Evolutionary conservation across 1,140 invertebrate species (phyloP).

Genomic region (Vanessa tameamea): DNA sequence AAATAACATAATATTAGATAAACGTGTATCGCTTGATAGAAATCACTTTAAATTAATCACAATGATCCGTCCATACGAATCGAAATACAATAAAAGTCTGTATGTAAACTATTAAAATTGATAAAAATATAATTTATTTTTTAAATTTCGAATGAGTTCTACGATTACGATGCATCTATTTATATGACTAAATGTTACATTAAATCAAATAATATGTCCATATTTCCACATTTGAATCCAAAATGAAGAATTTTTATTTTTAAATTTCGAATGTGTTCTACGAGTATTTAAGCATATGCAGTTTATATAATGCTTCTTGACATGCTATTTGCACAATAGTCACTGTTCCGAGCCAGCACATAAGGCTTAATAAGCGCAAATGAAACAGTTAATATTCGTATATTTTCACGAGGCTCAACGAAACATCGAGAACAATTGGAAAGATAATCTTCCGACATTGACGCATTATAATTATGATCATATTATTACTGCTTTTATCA

Average conservation of each 20-base stretch:
- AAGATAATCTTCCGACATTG: conserved; percentile 29
- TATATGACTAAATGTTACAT: too few species aligned
- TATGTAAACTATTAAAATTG: too few species aligned
- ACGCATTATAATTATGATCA: conserved; percentile 4
- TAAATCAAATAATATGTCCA: too few species aligned
- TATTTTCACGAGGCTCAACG: conserved; percentile 24
- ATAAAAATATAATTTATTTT: neutral
- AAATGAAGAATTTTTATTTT: too few species aligned
- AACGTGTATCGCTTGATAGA: too few species aligned
- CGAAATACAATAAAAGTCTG: too few species aligned
- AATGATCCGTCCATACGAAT: too few species aligned
- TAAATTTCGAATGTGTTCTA: too few species aligned
- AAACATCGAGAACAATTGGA: conserved; percentile 14
- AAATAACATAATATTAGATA: neutral
- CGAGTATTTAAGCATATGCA: neutral
- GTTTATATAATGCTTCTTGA: neutral
- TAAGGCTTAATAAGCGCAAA: conserved; percentile 28
- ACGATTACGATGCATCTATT: too few species aligned
- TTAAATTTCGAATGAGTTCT: neutral
- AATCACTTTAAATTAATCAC: too few species aligned
- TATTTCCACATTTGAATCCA: too few species aligned
- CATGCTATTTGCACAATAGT: neutral
- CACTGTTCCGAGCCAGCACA: conserved; percentile 11
- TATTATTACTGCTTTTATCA: neutral
- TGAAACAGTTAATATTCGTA: conserved; percentile 21